Percentiles rank a stretch among this genome's conserved stretches.
These are phyloP conservation scores for Coccyzus lansbergi DNA, from an alignment of 2,797 vertebrate genomes.

Conservation along the genomic window DNA sequence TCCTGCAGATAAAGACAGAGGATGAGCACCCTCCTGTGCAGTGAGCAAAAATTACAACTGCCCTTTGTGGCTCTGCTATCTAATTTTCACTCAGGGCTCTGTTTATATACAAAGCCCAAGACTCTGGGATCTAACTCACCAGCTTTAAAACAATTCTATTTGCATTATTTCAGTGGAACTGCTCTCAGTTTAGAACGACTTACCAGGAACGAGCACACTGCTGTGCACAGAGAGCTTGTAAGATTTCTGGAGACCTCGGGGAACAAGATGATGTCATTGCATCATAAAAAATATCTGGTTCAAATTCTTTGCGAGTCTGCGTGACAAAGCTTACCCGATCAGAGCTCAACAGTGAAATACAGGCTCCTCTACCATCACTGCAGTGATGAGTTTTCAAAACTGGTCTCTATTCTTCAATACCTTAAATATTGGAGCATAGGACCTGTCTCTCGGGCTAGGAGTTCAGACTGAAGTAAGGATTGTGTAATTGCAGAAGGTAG, in stretches of 20 bases:
- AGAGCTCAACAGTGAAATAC: neutral
- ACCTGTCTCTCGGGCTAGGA: neutral
- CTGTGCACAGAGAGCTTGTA: neutral
- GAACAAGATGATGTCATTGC: constrained; percentile 46
- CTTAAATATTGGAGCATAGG: neutral
- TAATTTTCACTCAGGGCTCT: constrained; percentile 12
- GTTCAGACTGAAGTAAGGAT: neutral
- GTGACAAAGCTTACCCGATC: neutral
- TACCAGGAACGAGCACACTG: neutral
- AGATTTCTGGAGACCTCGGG: constrained; percentile 38
- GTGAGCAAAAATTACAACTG: constrained; percentile 61
- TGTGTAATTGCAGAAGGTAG: neutral
- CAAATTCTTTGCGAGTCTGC: constrained; percentile 1
- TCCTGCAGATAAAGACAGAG: constrained; percentile 12
- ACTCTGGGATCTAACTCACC: neutral
- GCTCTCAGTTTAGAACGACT: neutral
- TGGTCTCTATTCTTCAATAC: neutral
- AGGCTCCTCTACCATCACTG: neutral
- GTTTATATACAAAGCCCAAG: neutral
- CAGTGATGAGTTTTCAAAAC: neutral
- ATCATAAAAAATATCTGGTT: constrained; percentile 37
- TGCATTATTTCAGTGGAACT: neutral
- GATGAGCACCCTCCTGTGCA: constrained; percentile 71
- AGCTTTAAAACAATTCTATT: neutral
- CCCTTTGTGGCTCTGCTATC: neutral